phyloP scores from a whole-genome alignment of 2,113 vertebrate species.

The Tachuris rubrigastra region DNA sequence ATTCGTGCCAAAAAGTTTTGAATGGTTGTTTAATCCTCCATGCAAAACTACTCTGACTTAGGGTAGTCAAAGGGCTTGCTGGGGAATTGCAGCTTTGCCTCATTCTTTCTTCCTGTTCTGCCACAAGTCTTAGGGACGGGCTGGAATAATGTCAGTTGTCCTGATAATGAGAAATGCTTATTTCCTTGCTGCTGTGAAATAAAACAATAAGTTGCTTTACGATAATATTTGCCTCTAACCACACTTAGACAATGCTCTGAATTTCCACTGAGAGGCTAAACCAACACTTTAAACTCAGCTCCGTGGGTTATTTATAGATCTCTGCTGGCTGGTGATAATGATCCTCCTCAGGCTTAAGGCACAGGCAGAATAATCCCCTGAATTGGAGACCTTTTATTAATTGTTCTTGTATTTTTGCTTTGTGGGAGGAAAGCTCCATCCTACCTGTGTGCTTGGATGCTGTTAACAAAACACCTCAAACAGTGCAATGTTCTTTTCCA shows the following conservation, averaged over 20 bases:
- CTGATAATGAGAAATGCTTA: constrained; percentile 20
- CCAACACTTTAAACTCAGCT: background rate
- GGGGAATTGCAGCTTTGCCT: background rate
- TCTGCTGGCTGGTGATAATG: constrained; percentile 35
- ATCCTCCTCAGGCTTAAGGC: constrained; percentile 39
- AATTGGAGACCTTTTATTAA: constrained; percentile 39
- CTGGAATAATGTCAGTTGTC: background rate
- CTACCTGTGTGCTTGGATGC: background rate
- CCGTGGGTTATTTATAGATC: constrained; percentile 45
- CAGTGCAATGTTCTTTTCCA: constrained; percentile 14
- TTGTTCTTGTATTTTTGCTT: background rate
- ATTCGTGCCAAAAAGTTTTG: background rate
- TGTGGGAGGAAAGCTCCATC: background rate
- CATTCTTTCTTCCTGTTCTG: background rate
- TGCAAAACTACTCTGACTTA: background rate
- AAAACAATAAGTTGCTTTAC: constrained; percentile 44
- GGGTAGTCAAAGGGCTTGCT: background rate
- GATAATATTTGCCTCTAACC: constrained; percentile 36
- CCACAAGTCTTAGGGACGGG: background rate
- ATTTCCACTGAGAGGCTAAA: constrained; percentile 17
- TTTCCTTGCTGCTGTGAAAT: background rate
- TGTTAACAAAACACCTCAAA: constrained; percentile 26
- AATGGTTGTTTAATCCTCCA: background rate
- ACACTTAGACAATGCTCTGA: constrained; percentile 12
- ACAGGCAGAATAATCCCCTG: constrained; percentile 41